Conservation (phyloP, 2,797 vertebrate genomes). For the Coreius guichenoti region DNA sequence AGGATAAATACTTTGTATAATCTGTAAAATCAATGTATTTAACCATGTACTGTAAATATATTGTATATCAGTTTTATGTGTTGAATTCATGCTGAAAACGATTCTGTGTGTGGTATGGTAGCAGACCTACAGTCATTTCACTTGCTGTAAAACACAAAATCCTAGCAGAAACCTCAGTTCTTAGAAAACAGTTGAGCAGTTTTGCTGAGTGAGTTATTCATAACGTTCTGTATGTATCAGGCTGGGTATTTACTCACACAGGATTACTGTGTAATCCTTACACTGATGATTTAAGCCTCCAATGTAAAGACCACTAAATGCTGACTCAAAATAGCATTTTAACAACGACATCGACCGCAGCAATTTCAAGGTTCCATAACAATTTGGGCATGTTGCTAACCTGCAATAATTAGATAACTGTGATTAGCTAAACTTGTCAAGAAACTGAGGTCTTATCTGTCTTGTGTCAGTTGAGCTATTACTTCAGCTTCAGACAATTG, state of each 20-base stretch:
- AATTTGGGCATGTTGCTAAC: constrained; percentile 25
- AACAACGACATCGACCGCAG: constrained; percentile 15
- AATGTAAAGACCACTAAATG: constrained; percentile 30
- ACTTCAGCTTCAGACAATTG: constrained; percentile 44
- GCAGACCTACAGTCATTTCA: not conserved
- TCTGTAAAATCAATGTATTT: not conserved
- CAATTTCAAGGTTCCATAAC: constrained; percentile 16
- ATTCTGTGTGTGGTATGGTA: not conserved
- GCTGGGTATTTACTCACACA: constrained; percentile 43
- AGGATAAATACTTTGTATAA: not conserved
- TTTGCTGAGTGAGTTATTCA: constrained; percentile 37
- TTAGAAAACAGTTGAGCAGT: constrained; percentile 19
- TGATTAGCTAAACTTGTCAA: constrained; percentile 45
- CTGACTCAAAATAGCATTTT: constrained; percentile 26
- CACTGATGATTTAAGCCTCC: constrained; percentile 46
- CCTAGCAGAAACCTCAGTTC: not conserved
- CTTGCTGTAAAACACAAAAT: not conserved
- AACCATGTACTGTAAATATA: not conserved
- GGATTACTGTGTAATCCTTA: constrained; percentile 45
- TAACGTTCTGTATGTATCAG: constrained; percentile 27
- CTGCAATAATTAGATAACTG: constrained; percentile 41
- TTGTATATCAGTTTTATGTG: not conserved
- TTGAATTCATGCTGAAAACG: not conserved
- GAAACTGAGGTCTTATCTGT: constrained; percentile 18
- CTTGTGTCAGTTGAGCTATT: constrained; percentile 46